These are phyloP conservation scores for Calephelis perditalis DNA, from an alignment of 2,888 invertebrate species.

Conservation along the genomic window DNA sequence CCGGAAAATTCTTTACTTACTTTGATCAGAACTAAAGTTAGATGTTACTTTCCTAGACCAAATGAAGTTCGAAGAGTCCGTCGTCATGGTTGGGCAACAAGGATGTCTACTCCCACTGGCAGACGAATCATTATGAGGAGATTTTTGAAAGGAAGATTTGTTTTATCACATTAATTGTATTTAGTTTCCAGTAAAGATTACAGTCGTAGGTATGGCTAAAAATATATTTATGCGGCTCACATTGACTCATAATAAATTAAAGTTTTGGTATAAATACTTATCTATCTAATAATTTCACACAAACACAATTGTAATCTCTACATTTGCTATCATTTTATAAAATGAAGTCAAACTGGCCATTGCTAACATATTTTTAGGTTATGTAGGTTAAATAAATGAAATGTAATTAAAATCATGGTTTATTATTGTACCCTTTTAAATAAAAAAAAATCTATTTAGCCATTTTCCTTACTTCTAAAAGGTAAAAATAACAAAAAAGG, in stretches of 20 bases:
- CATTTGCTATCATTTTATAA: too few species aligned
- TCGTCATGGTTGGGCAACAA: conserved; percentile 82
- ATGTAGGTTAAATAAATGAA: conserved; percentile 12
- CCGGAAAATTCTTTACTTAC: conserved; percentile 50
- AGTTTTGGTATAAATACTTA: too few species aligned
- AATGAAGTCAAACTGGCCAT: too few species aligned
- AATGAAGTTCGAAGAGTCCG: conserved; percentile 84
- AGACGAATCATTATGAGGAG: conserved; percentile 86
- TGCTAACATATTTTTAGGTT: not conserved
- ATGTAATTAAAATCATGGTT: not conserved
- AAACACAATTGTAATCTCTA: too few species aligned
- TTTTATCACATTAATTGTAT: conserved; percentile 80
- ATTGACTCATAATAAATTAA: too few species aligned
- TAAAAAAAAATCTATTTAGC: conserved; percentile 3
- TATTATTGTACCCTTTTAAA: conserved; percentile 7
- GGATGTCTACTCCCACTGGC: conserved; percentile 84
- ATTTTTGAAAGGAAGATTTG: conserved; percentile 84
- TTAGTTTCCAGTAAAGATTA: not conserved
- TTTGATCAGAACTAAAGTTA: conserved; percentile 68
- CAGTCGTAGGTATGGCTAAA: too few species aligned
- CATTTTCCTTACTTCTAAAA: conserved; percentile 9
- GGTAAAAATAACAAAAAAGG: not conserved
- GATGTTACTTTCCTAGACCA: conserved; percentile 86
- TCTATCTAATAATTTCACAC: too few species aligned
- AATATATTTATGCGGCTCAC: too few species aligned